phyloP scores from a whole-genome alignment of 2,888 invertebrate genomes.

The Drosophila atroscutellata region DNA sequence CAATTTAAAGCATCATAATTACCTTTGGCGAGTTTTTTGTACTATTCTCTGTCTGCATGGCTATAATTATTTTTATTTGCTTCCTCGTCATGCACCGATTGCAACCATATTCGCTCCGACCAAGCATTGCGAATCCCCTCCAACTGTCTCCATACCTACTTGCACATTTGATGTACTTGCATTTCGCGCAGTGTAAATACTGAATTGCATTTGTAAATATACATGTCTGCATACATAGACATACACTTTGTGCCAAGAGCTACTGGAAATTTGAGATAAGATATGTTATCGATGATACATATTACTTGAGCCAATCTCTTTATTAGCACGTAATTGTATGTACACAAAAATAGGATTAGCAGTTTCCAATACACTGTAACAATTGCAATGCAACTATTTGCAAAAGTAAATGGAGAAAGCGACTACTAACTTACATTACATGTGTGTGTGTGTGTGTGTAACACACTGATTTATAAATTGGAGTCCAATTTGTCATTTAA shows the following conservation, averaged over 20 bases:
- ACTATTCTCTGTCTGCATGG: slow-evolving; percentile 10
- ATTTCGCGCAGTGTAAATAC: slow-evolving; percentile 12
- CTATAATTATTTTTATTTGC: slow-evolving; percentile 18
- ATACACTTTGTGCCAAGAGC: slow-evolving; percentile 20
- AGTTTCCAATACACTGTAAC: not conserved
- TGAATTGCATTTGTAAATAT: not conserved
- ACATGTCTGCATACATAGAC: not conserved
- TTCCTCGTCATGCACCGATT: slow-evolving; percentile 50
- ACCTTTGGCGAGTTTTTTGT: not conserved
- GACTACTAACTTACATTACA: not conserved
- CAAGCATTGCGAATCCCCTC: not conserved
- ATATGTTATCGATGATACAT: slow-evolving; percentile 47
- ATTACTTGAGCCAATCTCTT: not conserved
- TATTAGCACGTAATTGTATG: not conserved
- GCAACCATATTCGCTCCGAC: slow-evolving; percentile 11
- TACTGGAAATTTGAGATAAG: slow-evolving; percentile 50
- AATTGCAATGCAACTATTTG: not conserved
- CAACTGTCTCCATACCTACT: not conserved
- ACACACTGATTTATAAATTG: not conserved
- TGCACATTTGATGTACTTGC: not conserved
- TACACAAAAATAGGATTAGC: not conserved
- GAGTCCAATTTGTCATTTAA: not conserved
- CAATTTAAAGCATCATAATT: slow-evolving; percentile 50
- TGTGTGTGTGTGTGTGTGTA: not conserved
- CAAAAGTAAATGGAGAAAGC: not conserved